These are phyloP conservation scores for Lasioglossum morio DNA, from an alignment of 2,888 invertebrate species.

Conservation along the genomic window DNA sequence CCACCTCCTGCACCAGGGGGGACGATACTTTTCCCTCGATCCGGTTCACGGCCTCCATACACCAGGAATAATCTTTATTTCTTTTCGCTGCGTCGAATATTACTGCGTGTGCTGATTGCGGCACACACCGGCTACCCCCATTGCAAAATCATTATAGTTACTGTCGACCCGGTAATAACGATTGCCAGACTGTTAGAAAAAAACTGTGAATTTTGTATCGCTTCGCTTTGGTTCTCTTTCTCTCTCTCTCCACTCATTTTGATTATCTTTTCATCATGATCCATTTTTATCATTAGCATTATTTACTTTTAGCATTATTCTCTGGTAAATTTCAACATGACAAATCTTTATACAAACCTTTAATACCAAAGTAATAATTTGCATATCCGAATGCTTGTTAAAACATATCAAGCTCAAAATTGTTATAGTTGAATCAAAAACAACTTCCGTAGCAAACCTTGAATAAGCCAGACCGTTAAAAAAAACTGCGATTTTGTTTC, in stretches of 20 bases:
- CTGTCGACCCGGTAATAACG: conserved; percentile 13
- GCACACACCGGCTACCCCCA: background rate
- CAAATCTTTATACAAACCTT: no score
- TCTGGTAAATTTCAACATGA: no score
- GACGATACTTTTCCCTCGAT: conserved; percentile 36
- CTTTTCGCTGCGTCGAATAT: conserved; percentile 22
- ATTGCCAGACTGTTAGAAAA: background rate
- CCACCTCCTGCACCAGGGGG: background rate
- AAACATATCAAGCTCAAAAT: background rate
- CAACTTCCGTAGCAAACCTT: background rate
- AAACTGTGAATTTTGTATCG: conserved; percentile 32
- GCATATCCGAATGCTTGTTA: background rate
- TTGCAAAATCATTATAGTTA: conserved; percentile 46
- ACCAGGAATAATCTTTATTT: conserved; percentile 51
- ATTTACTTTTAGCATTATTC: no score
- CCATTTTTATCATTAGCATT: no score
- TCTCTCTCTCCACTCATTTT: background rate
- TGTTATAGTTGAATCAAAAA: background rate
- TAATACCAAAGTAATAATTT: background rate
- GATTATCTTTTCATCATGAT: no score
- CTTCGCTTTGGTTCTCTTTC: background rate
- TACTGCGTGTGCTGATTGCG: conserved; percentile 8
- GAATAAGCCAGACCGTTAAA: no score
- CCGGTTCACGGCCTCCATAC: conserved; percentile 8
- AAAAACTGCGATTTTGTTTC: no score